Percentiles rank a stretch among this genome's conserved stretches.
Evolutionary conservation across 2,797 vertebrate genomes (phyloP).

Genomic region (Melanotaenia trifasciata): DNA sequence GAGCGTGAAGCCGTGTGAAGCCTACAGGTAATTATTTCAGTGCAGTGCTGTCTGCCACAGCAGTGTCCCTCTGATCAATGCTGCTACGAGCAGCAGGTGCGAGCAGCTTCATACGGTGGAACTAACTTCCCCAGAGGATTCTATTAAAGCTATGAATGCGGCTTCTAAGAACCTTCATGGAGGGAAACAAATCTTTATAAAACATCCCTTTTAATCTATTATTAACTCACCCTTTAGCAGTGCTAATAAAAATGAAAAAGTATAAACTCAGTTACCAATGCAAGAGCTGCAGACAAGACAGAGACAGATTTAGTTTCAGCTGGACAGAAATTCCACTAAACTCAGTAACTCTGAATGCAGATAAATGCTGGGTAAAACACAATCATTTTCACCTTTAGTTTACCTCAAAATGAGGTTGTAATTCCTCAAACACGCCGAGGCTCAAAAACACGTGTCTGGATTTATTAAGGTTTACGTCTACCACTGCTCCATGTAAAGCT

Average conservation of each 20-base stretch:
- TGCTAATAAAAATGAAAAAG: not conserved
- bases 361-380: too few relatives aligned
- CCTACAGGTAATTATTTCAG: slow-evolving; percentile 72
- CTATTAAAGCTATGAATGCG: slow-evolving; percentile 22
- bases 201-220: slow-evolving; percentile 31
- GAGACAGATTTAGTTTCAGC: not conserved
- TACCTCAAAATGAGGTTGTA: too few relatives aligned
- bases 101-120: slow-evolving; percentile 36
- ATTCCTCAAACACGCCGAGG: too few relatives aligned
- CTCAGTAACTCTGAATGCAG: too few relatives aligned
- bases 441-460: too few relatives aligned
- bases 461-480: too few relatives aligned
- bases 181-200: slow-evolving; percentile 23
- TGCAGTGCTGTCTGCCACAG: slow-evolving; percentile 50
- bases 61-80: slow-evolving; percentile 67
- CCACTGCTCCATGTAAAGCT: too few relatives aligned
- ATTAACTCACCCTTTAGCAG: slow-evolving; percentile 25
- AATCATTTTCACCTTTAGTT: too few relatives aligned
- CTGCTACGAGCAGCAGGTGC: slow-evolving; percentile 40
- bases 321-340: too few relatives aligned
- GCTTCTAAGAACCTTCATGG: slow-evolving; percentile 5
- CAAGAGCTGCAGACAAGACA: not conserved
- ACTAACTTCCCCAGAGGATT: slow-evolving; percentile 29
- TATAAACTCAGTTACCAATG: not conserved
- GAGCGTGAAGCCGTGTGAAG: slow-evolving; percentile 36